Evolutionary conservation across 2,113 vertebrate genomes (phyloP).

Genomic region (Halichoeres trimaculatus): DNA sequence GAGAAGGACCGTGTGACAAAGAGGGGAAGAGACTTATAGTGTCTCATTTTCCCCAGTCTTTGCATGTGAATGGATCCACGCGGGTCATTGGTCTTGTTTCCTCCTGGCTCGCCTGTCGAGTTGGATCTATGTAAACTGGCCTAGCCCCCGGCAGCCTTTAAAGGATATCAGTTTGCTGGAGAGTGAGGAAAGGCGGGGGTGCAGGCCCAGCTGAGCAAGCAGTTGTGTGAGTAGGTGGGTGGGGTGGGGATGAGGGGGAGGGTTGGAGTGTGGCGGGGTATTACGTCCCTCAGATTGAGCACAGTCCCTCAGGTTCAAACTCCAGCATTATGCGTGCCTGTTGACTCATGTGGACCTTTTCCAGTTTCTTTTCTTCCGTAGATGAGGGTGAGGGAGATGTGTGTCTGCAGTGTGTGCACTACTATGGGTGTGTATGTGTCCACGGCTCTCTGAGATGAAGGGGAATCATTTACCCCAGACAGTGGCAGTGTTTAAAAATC

Average conservation of each 20-base stretch:
- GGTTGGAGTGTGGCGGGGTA: slow-evolving; percentile 16
- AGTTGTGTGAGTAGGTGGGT: slow-evolving; percentile 22
- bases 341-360: slow-evolving; percentile 77
- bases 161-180: slow-evolving; percentile 77
- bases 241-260: background rate
- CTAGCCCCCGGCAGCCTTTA: slow-evolving; percentile 76
- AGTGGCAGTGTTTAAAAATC: slow-evolving; percentile 15
- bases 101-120: slow-evolving; percentile 81
- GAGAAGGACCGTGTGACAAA: slow-evolving; percentile 29
- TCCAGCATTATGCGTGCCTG: slow-evolving; percentile 40
- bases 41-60: slow-evolving; percentile 61
- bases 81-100: slow-evolving; percentile 83
- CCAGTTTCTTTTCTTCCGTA: slow-evolving; percentile 44
- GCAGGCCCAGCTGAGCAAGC: slow-evolving; percentile 58
- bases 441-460: background rate
- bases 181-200: slow-evolving; percentile 48
- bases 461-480: background rate
- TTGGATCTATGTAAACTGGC: slow-evolving; percentile 82
- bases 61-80: slow-evolving; percentile 75
- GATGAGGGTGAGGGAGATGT: slow-evolving; percentile 17
- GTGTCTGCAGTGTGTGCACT: slow-evolving; percentile 9
- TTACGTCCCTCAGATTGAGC: slow-evolving; percentile 71
- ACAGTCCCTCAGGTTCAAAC: slow-evolving; percentile 67
- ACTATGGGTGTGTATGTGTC: background rate
- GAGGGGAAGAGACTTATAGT: slow-evolving; percentile 51